Evolutionary conservation across 2,797 vertebrate genomes (phyloP).

Genomic region (Bradypodion ventrale): DNA sequence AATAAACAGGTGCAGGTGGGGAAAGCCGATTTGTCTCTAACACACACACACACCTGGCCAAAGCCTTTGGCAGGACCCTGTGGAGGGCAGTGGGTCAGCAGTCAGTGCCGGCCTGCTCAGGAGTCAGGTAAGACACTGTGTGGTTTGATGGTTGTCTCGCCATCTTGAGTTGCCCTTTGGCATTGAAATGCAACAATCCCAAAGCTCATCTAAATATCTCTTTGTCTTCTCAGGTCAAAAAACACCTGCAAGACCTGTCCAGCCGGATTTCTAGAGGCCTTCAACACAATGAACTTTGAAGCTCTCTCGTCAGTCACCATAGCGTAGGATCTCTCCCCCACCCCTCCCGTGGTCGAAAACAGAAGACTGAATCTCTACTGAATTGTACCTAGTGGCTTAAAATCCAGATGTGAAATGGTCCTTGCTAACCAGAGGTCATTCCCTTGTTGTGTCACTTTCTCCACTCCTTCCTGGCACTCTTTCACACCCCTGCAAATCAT

Average conservation of each 20-base stretch:
- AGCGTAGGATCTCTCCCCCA: not conserved
- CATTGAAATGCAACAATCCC: no score
- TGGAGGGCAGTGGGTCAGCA: no score
- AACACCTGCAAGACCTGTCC: constrained; percentile 93
- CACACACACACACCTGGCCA: no score
- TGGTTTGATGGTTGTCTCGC: no score
- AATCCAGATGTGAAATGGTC: not conserved
- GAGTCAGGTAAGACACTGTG: no score
- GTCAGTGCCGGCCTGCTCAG: no score
- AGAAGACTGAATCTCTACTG: not conserved
- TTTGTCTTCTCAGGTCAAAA: constrained; percentile 87
- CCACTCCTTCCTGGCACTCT: rapidly evolving
- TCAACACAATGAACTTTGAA: constrained; percentile 92
- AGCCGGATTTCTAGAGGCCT: constrained; percentile 90
- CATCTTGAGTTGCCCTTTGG: no score
- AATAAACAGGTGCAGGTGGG: no score
- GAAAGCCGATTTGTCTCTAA: no score
- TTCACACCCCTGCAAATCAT: rapidly evolving
- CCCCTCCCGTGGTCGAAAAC: not conserved
- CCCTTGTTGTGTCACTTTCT: not conserved
- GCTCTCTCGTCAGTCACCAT: rapidly evolving
- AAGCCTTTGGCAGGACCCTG: no score
- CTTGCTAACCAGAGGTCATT: rapidly evolving
- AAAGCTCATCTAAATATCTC: not conserved
- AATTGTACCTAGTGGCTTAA: not conserved